These are phyloP conservation scores for Nothura maculosa DNA, from an alignment of 2,797 vertebrate genomes.

Conservation along the genomic window DNA sequence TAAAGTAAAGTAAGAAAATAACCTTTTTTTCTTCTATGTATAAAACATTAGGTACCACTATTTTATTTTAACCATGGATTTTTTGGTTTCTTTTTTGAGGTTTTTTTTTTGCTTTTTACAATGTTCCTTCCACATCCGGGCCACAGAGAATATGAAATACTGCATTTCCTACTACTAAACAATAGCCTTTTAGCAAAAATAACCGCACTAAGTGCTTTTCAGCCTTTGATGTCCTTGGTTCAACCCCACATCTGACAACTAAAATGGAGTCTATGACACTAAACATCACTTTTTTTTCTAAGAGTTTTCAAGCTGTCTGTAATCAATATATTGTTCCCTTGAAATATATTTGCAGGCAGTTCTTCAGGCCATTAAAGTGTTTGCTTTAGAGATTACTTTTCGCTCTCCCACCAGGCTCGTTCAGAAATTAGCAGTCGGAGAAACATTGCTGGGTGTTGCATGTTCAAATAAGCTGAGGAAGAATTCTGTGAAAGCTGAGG, in stretches of 20 bases:
- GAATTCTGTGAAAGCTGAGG: background rate
- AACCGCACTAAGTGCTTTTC: background rate
- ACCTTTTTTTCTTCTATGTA: accelerated
- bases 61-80: background rate
- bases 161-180: background rate
- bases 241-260: background rate
- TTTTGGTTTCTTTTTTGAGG: too few relatives aligned
- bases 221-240: background rate
- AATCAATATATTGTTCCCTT: background rate
- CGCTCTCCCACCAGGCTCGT: background rate
- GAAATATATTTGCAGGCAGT: background rate
- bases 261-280: background rate
- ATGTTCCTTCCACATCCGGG: background rate
- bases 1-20: background rate
- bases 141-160: background rate
- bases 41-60: background rate
- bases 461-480: background rate
- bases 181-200: background rate
- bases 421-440: background rate
- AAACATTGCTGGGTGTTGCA: background rate
- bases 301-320: background rate
- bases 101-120: background rate
- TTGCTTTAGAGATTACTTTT: background rate
- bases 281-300: background rate
- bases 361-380: background rate